Conservation (phyloP, 2,888 invertebrate genomes). For the Caenorhabditis panamensis region DNA sequence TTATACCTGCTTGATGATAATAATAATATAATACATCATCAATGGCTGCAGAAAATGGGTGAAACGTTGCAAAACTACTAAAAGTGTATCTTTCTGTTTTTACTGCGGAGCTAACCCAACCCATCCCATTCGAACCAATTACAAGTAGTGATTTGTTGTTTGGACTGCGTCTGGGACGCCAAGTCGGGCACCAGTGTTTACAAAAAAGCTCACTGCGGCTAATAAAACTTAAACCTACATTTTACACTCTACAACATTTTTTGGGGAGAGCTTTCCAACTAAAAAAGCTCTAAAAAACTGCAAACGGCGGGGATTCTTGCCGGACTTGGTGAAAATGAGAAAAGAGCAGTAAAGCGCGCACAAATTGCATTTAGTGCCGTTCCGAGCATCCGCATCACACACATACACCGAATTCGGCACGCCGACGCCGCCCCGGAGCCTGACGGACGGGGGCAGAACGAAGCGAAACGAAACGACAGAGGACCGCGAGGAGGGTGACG, state of each 20-base stretch:
- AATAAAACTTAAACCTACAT: constrained; percentile 37
- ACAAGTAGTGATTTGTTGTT: constrained; percentile 50
- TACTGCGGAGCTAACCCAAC: not conserved
- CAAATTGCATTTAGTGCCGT: constrained; percentile 59
- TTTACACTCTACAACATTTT: constrained; percentile 24
- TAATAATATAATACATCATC: constrained; percentile 21
- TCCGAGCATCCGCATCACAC: constrained; percentile 59
- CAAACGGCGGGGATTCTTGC: not conserved
- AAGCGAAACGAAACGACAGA: constrained; percentile 30
- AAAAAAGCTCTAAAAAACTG: constrained; percentile 2
- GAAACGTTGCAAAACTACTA: not conserved
- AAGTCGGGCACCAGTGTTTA: not conserved
- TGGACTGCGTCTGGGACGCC: not conserved
- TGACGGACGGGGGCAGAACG: constrained; percentile 7
- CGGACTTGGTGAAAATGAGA: constrained; percentile 40
- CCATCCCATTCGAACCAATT: constrained; percentile 17
- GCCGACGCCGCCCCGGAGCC: not conserved
- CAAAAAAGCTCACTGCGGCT: not conserved
- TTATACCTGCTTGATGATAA: constrained; percentile 11
- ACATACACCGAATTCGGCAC: constrained; percentile 45
- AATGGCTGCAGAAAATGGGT: constrained; percentile 23
- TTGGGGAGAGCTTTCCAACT: not conserved
- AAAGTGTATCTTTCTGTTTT: not conserved
- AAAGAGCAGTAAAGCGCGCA: constrained; percentile 55
- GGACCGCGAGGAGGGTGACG: constrained; percentile 34